phyloP scores from a whole-genome alignment of 2,888 invertebrate species.

The Drosophila infuscata region DNA sequence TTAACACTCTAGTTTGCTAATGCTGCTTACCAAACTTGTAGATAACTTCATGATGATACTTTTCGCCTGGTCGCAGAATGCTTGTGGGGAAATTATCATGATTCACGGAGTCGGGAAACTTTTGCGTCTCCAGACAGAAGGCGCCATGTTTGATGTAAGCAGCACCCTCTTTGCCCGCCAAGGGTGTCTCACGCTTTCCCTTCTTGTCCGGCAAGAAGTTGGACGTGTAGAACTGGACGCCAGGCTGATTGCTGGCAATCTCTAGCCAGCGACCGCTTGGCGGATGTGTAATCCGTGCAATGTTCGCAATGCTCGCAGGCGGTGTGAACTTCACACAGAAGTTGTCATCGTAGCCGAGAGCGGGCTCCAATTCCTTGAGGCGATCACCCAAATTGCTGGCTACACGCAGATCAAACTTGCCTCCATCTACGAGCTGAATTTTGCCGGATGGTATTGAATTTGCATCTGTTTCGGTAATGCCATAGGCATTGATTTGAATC shows the following conservation, averaged over 20 bases:
- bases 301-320: slow-evolving; percentile 85
- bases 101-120: slow-evolving; percentile 96
- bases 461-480: slow-evolving; percentile 90
- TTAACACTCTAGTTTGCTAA: not conserved
- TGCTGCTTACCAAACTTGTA: slow-evolving; percentile 89
- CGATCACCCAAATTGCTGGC: slow-evolving; percentile 88
- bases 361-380: slow-evolving; percentile 88
- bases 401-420: slow-evolving; percentile 90
- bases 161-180: slow-evolving; percentile 90
- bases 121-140: slow-evolving; percentile 96
- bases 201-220: slow-evolving; percentile 89
- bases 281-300: slow-evolving; percentile 89
- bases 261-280: slow-evolving; percentile 90
- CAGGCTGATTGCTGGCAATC: slow-evolving; percentile 94
- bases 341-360: slow-evolving; percentile 93
- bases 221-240: slow-evolving; percentile 95
- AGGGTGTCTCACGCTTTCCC: slow-evolving; percentile 84
- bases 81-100: slow-evolving; percentile 92
- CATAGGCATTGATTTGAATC: slow-evolving; percentile 91
- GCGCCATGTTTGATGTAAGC: slow-evolving; percentile 91
- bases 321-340: slow-evolving; percentile 87
- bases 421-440: slow-evolving; percentile 89
- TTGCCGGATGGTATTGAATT: slow-evolving; percentile 91
- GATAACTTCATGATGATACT: slow-evolving; percentile 89
- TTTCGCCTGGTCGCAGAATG: slow-evolving; percentile 90